Base-by-base conservation (phyloP, 2,113 vertebrate species). In the Progne subis region DNA sequence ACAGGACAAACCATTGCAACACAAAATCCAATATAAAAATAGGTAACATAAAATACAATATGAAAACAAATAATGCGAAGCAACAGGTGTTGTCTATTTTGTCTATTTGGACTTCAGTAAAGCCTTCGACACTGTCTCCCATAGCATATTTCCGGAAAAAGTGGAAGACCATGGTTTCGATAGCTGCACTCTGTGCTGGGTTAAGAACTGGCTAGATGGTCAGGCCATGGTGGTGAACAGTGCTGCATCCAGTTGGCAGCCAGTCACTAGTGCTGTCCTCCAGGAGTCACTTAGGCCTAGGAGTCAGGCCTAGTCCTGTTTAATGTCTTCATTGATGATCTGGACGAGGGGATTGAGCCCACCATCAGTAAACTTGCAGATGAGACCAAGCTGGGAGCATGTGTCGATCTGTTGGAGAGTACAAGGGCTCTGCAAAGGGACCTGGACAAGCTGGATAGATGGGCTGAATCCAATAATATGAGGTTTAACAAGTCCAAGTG, bases 211-310 rank as follows among this genome's bases (percentile, higher is more conserved):
- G 37, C 18, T 53, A 31, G 37, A 43, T 43, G 31, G 24, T 31
- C 2, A 5, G 18, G 31, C 47, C 18, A 2, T 15, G 25, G 3
- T 55, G 12, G 25, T 44, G 19, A n/a, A 18, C 2, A 1, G 19
- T 37, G 15, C 14, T 9, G 11, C 18, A 44, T 44, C 19, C 76
- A 53, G 49, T 2, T 53, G 25, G 19, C 1, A 1, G 31, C 31
- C 60, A 64, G 47, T 23, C 18, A 52, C 31, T 5, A 29, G 31
- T 34, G 31, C 11, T 2, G 37, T 26, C 8, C 5, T 29, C 31
- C 23, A 52, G 37, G 29, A 3, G 5, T 53, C 14, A 21, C 18
- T 37, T 37, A 37, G 37, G 37, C 37, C 37, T 37, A 37, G 37
- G 37, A 37, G 37, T 37, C 37, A 37, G 37, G 37, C 37, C 37